These are phyloP conservation scores for Myiagra hebetior DNA, from an alignment of 2,113 vertebrate species.

Conservation along the genomic window DNA sequence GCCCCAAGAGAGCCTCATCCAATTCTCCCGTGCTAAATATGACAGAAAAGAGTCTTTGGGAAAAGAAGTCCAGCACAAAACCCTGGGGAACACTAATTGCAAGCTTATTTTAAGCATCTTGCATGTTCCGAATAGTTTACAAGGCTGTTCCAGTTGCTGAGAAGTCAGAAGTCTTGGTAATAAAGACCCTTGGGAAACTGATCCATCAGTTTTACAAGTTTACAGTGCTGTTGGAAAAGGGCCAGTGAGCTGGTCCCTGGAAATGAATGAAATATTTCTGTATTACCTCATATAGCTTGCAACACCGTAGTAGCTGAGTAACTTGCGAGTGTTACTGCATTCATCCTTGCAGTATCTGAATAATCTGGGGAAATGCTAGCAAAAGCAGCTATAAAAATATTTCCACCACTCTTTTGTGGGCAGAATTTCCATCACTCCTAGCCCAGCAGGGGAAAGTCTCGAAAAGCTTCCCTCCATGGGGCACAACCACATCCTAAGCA, in stretches of 20 bases:
- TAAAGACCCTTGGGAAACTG: slow-evolving; percentile 32
- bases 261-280: slow-evolving; percentile 47
- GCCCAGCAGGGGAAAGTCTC: background rate
- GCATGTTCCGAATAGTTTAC: background rate
- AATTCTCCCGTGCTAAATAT: background rate
- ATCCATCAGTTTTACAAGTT: slow-evolving; percentile 42
- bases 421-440: background rate
- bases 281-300: slow-evolving; percentile 40
- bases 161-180: slow-evolving; percentile 26
- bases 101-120: slow-evolving; percentile 22
- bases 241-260: background rate
- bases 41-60: slow-evolving; percentile 1
- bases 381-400: background rate
- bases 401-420: background rate
- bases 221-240: slow-evolving; percentile 4
- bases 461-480: fast-evolving
- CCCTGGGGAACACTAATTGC: background rate
- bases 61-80: background rate
- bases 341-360: background rate
- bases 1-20: background rate
- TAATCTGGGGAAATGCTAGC: background rate
- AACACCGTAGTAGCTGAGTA: background rate
- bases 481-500: fast-evolving
- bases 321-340: background rate
- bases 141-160: slow-evolving; percentile 1